Percentiles rank a stretch among this genome's conserved stretches.
Conservation (phyloP, 2,888 invertebrate species). For the Neoitamus cyanurus region DNA sequence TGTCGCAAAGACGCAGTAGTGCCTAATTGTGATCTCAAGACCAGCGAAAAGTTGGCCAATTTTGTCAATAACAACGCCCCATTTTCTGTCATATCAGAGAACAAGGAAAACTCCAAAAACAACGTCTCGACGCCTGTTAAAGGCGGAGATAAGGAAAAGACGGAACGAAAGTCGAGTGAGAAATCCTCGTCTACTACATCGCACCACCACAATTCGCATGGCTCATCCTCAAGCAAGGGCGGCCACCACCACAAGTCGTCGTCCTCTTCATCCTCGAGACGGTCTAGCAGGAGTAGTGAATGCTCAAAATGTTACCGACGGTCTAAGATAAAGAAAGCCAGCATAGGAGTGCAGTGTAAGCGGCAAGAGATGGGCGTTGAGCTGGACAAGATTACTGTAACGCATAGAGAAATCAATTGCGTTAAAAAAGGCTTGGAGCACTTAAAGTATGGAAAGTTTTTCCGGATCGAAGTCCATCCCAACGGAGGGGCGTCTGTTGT, state of each 20-base stretch:
- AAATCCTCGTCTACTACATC: background rate
- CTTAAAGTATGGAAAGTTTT: slow-evolving; percentile 76
- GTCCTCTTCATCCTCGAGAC: slow-evolving; percentile 54
- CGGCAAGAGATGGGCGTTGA: background rate
- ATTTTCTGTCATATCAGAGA: slow-evolving; percentile 47
- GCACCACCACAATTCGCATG: slow-evolving; percentile 52
- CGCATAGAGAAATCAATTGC: slow-evolving; percentile 53
- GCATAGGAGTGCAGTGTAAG: slow-evolving; percentile 79
- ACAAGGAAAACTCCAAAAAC: slow-evolving; percentile 48
- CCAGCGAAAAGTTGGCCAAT: slow-evolving; percentile 18
- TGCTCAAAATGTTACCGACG: slow-evolving; percentile 78
- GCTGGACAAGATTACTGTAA: slow-evolving; percentile 47
- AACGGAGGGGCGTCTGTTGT: slow-evolving; percentile 95
- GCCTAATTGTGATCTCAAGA: slow-evolving; percentile 52
- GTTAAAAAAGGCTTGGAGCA: slow-evolving; percentile 60
- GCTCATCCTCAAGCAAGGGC: slow-evolving; percentile 52
- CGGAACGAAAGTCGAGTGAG: background rate
- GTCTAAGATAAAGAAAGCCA: slow-evolving; percentile 76
- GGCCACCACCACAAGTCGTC: slow-evolving; percentile 55
- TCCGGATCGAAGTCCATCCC: slow-evolving; percentile 90
- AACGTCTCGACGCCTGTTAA: background rate
- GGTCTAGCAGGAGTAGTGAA: slow-evolving; percentile 59
- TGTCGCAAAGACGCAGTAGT: slow-evolving; percentile 43
- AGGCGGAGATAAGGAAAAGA: background rate
- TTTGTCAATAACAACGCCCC: slow-evolving; percentile 37